phyloP scores from a whole-genome alignment of 2,113 vertebrate species.

The Calypte anna region DNA sequence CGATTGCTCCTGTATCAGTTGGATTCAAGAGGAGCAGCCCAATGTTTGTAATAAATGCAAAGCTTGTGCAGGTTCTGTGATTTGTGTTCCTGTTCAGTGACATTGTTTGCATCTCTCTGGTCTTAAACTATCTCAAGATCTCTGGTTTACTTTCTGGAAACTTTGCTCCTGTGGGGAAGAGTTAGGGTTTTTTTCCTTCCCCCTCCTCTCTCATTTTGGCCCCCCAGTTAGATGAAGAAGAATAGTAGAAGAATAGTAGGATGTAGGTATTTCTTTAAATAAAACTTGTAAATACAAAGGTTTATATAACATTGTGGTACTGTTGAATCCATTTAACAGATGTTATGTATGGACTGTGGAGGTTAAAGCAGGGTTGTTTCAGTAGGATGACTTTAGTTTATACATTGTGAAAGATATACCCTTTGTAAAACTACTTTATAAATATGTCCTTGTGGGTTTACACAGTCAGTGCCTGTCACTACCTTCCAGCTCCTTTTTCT shows the following conservation, averaged over 20 bases:
- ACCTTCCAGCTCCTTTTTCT: neutral
- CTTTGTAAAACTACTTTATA: neutral
- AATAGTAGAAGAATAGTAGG: neutral
- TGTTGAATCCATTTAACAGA: neutral
- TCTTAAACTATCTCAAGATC: neutral
- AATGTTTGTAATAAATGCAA: neutral
- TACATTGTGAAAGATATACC: neutral
- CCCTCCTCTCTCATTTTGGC: too few species aligned
- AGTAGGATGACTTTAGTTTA: neutral
- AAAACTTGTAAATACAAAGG: neutral
- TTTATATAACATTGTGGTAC: neutral
- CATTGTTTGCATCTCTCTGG: neutral
- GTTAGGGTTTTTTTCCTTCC: too few species aligned
- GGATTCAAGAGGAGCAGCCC: neutral
- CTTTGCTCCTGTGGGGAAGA: neutral
- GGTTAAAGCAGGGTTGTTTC: neutral
- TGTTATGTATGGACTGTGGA: neutral
- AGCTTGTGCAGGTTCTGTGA: accelerated
- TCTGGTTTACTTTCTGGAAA: neutral
- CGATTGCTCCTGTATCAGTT: accelerated
- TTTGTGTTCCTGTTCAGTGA: neutral
- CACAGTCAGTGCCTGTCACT: neutral
- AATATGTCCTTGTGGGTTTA: neutral
- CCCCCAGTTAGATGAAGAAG: neutral
- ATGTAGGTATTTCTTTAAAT: neutral